Conservation (phyloP, 2,797 vertebrate species). For the Diceros bicornis region DNA sequence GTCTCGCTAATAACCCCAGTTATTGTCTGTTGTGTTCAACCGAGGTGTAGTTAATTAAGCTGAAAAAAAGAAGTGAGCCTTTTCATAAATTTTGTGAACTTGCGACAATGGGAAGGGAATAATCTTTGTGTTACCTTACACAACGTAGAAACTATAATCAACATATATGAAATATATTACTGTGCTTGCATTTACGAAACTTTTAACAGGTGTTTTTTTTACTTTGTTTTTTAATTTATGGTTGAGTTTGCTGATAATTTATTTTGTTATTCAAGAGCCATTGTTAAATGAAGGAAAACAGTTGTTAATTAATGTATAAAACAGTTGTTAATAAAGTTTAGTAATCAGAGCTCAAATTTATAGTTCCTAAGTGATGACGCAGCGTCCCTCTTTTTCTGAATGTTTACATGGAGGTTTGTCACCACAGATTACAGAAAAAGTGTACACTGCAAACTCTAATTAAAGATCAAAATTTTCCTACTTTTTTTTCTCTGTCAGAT, state of each 20-base stretch:
- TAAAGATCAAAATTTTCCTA: slow-evolving; percentile 24
- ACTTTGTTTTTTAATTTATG: slow-evolving; percentile 67
- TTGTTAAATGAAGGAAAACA: slow-evolving; percentile 70
- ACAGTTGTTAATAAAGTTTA: slow-evolving; percentile 9
- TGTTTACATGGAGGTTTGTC: not conserved
- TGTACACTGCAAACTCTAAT: not conserved
- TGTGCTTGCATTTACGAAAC: not conserved
- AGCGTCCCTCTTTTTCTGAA: not conserved
- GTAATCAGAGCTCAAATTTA: not conserved
- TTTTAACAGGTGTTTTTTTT: not conserved
- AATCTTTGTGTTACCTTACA: slow-evolving; percentile 13
- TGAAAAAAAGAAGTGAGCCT: not conserved
- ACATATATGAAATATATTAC: not conserved
- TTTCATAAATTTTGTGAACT: slow-evolving; percentile 30
- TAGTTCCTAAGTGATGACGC: not conserved
- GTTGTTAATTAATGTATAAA: slow-evolving; percentile 28
- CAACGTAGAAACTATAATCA: not conserved
- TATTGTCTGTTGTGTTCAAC: slow-evolving; percentile 38
- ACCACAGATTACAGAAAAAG: not conserved
- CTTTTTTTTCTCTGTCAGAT: slow-evolving; percentile 32
- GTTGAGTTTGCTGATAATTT: slow-evolving; percentile 64
- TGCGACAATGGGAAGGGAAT: not conserved
- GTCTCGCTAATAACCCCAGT: not conserved
- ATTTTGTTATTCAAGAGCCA: slow-evolving; percentile 66
- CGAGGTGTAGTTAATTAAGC: slow-evolving; percentile 8